Evolutionary conservation across 2,113 vertebrate species (phyloP), one percentile per base, ranked within the genome.

Genomic region (Prietella phreatophila): DNA sequence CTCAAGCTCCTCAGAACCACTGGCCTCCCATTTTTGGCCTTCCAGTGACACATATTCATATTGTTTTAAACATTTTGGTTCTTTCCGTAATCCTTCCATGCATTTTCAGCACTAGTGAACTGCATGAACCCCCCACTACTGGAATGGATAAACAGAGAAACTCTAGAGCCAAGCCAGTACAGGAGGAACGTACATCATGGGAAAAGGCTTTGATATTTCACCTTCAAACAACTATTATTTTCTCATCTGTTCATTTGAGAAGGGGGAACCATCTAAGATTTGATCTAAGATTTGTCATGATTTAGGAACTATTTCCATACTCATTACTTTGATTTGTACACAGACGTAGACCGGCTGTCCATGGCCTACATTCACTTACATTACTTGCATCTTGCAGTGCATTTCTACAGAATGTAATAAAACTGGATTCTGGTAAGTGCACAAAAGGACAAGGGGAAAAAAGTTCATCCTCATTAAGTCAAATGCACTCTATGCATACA

Each of bases 191-290:
- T 81, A 81, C 42, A 86, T 85, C 61, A 84, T 84, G 82, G 82
- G 82, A 85, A 42, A 53, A 50, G 56, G 50, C 86, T 82, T 87
- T 82, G 79, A 87, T 82, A 87, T 73, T 87, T 87, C 78, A 82
- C 79, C 50, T 87, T 42, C 53, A 87, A 87, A 60, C 79, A 33
- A 30, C n/a, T 83, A 69, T 65, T 81, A 81, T 36, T 86, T 86
- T 81, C 30, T 86, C 76, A 81, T 80, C 79, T 86, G 61, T 67
- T 69, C 60, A 61, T 53, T 63, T 65, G 71, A 73, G 78, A 53
- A 53, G n/a, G 11, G 58, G 53, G 42, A 65, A 47, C 75, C 39
- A 80, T 53, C 27, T 55, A 80, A 65, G 39, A 56, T 80, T 55
- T 82, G 47, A 81, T 87, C 10, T 82, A 42, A 82, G 63, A 87